phyloP scores from a whole-genome alignment of 64 coral and sea anemone genomes.

The Montipora cactus region DNA sequence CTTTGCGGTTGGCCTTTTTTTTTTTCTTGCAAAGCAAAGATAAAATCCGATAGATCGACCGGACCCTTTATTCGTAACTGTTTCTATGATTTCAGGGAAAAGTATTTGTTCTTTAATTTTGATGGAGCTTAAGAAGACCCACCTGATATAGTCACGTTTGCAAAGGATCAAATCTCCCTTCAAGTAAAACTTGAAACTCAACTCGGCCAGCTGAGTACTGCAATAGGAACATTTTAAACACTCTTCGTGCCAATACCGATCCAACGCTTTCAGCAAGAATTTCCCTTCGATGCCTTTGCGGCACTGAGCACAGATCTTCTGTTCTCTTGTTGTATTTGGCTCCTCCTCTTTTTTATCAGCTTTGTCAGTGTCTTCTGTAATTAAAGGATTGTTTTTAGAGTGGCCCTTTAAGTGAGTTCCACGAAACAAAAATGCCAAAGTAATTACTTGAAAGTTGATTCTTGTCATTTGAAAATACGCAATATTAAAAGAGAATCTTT shows the following conservation, averaged over 20 bases:
- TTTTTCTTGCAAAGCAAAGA: too few species aligned
- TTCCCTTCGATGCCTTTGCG: constrained; percentile 66
- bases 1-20: too few species aligned
- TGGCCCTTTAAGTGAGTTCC: too few species aligned
- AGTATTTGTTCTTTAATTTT: too few species aligned
- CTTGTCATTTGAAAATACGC: too few species aligned
- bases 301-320: constrained; percentile 36
- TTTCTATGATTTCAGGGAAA: not conserved
- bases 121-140: not conserved
- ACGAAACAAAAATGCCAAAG: too few species aligned
- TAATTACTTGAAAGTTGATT: too few species aligned
- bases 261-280: constrained; percentile 74
- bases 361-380: constrained; percentile 18
- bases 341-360: not conserved
- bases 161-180: constrained; percentile 77
- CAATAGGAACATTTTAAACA: constrained; percentile 91
- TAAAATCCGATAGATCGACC: too few species aligned
- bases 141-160: constrained; percentile 92
- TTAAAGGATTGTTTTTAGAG: not conserved
- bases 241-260: constrained; percentile 90
- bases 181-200: constrained; percentile 84
- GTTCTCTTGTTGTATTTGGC: not conserved
- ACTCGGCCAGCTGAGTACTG: constrained; percentile 56
- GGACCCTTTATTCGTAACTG: too few species aligned
- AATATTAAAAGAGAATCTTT: too few species aligned